These are phyloP conservation scores for Perccottus glenii DNA, from an alignment of 2,113 vertebrate species.

Conservation along the genomic window DNA sequence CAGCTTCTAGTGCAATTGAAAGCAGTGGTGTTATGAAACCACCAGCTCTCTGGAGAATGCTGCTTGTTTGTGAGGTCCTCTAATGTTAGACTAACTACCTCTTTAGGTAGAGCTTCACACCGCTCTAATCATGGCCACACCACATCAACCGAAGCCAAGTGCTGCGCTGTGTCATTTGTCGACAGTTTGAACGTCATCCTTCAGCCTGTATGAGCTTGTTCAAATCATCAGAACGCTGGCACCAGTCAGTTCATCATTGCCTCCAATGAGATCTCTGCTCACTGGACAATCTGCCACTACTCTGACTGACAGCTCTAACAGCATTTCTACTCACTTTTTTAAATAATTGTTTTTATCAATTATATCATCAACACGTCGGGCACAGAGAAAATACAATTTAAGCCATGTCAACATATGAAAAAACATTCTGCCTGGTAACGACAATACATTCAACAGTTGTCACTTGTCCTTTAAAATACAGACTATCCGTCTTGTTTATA, in stretches of 20 bases:
- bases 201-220: constrained; percentile 59
- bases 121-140: constrained; percentile 66
- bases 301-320: neutral
- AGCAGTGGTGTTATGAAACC: constrained; percentile 43
- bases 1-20: constrained; percentile 43
- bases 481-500: too few relatives aligned
- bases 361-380: too few relatives aligned
- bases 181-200: constrained; percentile 61
- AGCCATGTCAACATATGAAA: too few relatives aligned
- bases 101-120: constrained; percentile 57
- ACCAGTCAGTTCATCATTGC: constrained; percentile 41
- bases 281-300: constrained; percentile 3
- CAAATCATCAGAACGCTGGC: constrained; percentile 28
- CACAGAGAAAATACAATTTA: too few relatives aligned
- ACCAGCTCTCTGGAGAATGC: constrained; percentile 44
- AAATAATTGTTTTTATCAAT: too few relatives aligned
- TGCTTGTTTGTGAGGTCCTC: constrained; percentile 61
- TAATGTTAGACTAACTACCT: constrained; percentile 57
- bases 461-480: too few relatives aligned
- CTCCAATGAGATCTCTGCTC: constrained; percentile 21
- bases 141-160: constrained; percentile 56
- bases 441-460: too few relatives aligned
- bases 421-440: too few relatives aligned
- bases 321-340: neutral
- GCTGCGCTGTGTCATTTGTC: constrained; percentile 63